These are phyloP conservation scores for Quadroppia sp. DNA, from an alignment of 2,888 invertebrate species.

Conservation along the genomic window DNA sequence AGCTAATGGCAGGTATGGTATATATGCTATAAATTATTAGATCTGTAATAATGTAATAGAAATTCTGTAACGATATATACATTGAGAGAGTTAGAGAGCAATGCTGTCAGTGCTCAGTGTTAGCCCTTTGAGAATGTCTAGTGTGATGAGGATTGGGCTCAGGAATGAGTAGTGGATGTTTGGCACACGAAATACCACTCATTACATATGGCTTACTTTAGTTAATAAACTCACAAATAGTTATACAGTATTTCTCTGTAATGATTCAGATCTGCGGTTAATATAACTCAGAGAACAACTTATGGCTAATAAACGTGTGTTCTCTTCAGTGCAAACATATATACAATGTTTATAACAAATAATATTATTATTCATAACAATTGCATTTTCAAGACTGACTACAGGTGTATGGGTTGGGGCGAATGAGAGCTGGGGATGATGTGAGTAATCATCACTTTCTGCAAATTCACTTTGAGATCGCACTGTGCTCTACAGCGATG, in stretches of 20 bases:
- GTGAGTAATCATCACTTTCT: neutral
- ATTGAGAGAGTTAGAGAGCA: neutral
- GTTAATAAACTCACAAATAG: constrained; percentile 2
- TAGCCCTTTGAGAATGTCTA: constrained; percentile 13
- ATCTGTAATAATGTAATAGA: constrained; percentile 21
- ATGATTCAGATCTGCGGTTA: constrained; percentile 10
- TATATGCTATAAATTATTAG: constrained; percentile 23
- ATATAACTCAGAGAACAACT: constrained; percentile 1
- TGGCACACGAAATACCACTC: neutral
- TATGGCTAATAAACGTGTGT: neutral
- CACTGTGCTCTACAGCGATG: neutral
- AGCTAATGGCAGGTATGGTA: constrained; percentile 24
- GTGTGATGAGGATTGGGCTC: constrained; percentile 14
- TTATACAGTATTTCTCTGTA: neutral
- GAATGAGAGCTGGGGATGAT: neutral
- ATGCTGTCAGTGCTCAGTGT: neutral
- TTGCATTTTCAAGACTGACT: neutral
- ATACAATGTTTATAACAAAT: neutral
- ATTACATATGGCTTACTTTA: constrained; percentile 5
- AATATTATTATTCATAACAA: too few relatives aligned
- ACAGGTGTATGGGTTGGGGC: neutral
- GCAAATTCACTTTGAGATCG: neutral
- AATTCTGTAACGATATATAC: neutral
- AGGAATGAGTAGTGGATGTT: constrained; percentile 18
- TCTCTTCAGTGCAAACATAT: neutral